Conservation (phyloP, 2,888 invertebrate species). For the Limenitis camilla region DNA sequence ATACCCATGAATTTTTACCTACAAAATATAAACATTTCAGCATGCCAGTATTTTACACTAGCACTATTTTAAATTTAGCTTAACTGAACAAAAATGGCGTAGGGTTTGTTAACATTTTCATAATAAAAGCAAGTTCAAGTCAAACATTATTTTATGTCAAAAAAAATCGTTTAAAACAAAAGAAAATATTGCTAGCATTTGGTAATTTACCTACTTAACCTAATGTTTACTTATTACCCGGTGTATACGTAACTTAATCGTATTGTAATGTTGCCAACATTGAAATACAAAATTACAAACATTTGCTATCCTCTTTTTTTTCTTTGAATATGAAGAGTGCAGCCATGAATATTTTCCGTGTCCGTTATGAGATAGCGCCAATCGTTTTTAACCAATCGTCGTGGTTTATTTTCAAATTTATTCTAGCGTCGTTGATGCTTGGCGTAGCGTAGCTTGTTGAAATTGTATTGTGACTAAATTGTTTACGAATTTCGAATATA, state of each 20-base stretch:
- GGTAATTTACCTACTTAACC: too few relatives aligned
- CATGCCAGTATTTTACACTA: too few relatives aligned
- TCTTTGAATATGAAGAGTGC: not conserved
- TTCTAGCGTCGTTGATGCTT: conserved; percentile 62
- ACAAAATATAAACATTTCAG: too few relatives aligned
- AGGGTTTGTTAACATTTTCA: too few relatives aligned
- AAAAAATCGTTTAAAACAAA: too few relatives aligned
- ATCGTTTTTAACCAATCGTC: conserved; percentile 57
- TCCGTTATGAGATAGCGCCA: conserved; percentile 28
- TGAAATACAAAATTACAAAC: not conserved
- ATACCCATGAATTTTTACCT: too few relatives aligned
- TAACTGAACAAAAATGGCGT: too few relatives aligned
- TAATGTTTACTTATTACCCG: not conserved
- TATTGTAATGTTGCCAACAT: not conserved
- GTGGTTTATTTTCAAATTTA: conserved; percentile 48
- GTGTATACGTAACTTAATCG: not conserved
- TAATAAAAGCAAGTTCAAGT: too few relatives aligned
- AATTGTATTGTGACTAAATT: not conserved
- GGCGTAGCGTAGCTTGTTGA: conserved; percentile 40
- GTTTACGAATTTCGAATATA: conserved; percentile 7
- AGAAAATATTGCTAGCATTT: too few relatives aligned
- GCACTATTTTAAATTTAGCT: too few relatives aligned
- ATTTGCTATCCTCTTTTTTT: not conserved
- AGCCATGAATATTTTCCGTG: conserved; percentile 19
- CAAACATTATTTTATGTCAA: too few relatives aligned